Base-by-base conservation (phyloP, 2,888 invertebrate genomes). In the Helleia helle region DNA sequence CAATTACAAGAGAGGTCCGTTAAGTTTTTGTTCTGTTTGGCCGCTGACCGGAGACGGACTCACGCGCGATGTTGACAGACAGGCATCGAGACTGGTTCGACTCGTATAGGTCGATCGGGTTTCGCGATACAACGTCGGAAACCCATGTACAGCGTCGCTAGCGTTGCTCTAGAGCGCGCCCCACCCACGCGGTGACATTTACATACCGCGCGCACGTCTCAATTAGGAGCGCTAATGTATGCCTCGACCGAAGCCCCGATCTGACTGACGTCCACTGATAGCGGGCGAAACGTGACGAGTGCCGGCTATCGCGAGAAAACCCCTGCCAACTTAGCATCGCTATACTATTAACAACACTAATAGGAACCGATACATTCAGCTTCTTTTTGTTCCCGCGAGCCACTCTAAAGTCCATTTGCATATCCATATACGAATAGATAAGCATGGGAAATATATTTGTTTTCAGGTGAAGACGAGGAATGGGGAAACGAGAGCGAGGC, bases 381-480 rank as follows among this genome's bases (percentile, higher is more conserved):
- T 51, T 59, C 63, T 70, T 69, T 71, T 66, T 59, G 52, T 51
- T 56, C 41, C 17, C 14, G 12, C 38, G 26, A 40, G 45, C 51
- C 49, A 50, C 55, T 61, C 52, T 56, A 44, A 43, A 48, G 48
- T 59, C 52, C 58, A 63, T 60, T 63, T 58, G 51, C 52, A 41
- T 49, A 48, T 47, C 47, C 38, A 38, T 46, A 43, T 45, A 42
- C 38, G 38, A 39, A 36, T 41, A 41, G 15, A 40, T 48, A n/a
- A 40, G 30, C 36, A 25, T 28, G 14, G 38, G 9, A 31, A 46
- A 38, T 47, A 22, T 38, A 62, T 62, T 59, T 59, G 62, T 52
- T 58, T 87, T 43, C 87, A 89, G 89, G 88, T 76, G 88, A 89
- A 74, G 88, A 87, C 79, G 88, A 88, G 85, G 88, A 88, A 86